These are phyloP conservation scores for Shinisaurus crocodilurus DNA, from an alignment of 2,113 vertebrate genomes.

Conservation along the genomic window DNA sequence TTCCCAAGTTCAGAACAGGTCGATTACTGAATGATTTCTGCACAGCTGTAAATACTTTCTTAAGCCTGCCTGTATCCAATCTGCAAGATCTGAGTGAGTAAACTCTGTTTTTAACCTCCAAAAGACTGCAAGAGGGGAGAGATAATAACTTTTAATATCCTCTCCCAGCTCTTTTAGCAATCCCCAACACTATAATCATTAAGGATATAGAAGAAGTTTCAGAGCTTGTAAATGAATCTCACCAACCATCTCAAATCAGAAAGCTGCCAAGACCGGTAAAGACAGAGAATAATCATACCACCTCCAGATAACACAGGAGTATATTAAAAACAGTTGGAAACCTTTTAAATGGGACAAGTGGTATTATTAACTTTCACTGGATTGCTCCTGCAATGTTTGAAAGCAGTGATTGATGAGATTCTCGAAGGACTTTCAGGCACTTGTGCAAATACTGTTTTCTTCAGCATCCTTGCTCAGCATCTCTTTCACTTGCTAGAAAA, in stretches of 20 bases:
- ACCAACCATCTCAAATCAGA: conserved; percentile 43
- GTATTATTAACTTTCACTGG: background rate
- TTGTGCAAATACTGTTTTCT: background rate
- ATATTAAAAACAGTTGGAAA: conserved; percentile 23
- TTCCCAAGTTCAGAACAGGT: no score
- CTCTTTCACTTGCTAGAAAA: background rate
- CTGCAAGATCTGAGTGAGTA: no score
- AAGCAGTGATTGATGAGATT: background rate
- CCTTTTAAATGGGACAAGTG: conserved; percentile 10
- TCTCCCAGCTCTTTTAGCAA: no score
- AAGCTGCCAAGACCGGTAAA: conserved; percentile 33
- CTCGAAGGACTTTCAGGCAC: no score
- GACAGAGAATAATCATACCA: conserved; percentile 35
- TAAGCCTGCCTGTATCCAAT: no score
- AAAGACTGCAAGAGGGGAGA: no score
- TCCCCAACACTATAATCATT: no score
- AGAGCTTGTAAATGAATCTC: conserved; percentile 45
- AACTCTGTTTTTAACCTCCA: no score
- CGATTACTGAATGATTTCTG: no score
- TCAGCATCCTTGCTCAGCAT: background rate
- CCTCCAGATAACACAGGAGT: conserved; percentile 47
- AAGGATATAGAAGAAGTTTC: conserved; percentile 21
- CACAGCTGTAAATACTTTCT: no score
- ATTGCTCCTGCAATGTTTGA: background rate
- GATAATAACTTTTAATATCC: no score